Conservation (phyloP, 2,797 vertebrate genomes). For the Pyrocephalus nanus region DNA sequence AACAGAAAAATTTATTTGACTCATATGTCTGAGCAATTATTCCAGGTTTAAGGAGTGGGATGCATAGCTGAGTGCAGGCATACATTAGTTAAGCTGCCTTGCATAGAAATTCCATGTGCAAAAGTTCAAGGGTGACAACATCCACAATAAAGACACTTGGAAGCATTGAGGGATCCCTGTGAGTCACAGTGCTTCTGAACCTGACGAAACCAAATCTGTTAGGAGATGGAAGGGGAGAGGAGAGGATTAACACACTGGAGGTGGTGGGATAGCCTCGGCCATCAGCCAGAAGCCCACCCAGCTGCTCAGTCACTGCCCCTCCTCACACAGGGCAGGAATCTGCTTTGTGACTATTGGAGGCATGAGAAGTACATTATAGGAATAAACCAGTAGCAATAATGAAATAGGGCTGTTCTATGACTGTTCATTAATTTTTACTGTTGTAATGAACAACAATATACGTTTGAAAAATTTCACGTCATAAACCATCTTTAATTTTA, state of each 20-base stretch:
- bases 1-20: background rate
- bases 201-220: background rate
- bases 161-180: accelerated
- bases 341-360: background rate
- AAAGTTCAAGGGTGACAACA: background rate
- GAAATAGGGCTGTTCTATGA: background rate
- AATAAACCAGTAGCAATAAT: background rate
- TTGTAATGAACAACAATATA: background rate
- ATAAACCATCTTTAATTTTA: background rate
- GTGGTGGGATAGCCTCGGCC: background rate
- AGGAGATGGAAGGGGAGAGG: background rate
- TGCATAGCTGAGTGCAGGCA: background rate
- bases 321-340: background rate
- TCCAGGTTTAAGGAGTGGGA: background rate
- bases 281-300: background rate
- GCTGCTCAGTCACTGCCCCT: background rate
- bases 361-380: background rate
- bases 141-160: too few relatives aligned
- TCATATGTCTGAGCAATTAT: background rate
- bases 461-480: background rate
- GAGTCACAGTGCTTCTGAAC: background rate
- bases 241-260: background rate
- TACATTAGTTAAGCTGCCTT: background rate
- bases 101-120: background rate
- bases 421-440: background rate